Evolutionary conservation across 2,797 vertebrate species (phyloP), one percentile per base, ranked within the genome.

Genomic region (Clarias fuscus): DNA sequence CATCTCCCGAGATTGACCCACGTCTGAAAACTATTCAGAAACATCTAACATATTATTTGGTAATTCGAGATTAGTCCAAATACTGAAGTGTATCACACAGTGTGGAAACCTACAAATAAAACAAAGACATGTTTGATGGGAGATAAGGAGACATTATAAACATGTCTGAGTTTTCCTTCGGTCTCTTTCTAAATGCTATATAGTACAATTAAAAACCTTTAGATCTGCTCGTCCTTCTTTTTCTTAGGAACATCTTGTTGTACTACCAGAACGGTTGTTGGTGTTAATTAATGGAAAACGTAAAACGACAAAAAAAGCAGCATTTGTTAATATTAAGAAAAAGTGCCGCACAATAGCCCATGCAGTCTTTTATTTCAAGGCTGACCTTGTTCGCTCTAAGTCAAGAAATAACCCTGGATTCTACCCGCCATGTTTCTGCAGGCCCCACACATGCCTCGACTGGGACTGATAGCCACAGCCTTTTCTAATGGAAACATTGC

Each of bases 391-490:
- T 40, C 8, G 14, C 4, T 37, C 18, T 30, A 27, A 62, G 14
- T 15, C 24, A 40, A 62, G 24, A 64, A 53, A 53, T n/a, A n/a
- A n/a, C 27, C 43, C 62, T 13, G 14, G 8, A 17, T 53, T 27
- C 13, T 27, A 3, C 40, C 14, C 72, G 24, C 8, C 15, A 1
- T 84, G 64, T 80, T 70, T 18, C 65, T 62, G 11, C 67, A 98
- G 97, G 92, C 92, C 77, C 96, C 96, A 0, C 94, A 96, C 84
- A 92, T 99, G 95, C 95, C 97, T 82, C 95, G 98, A 0, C 91
- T 99, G 90, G 98, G 98, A 61, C 94, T 99, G 43, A 92, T 99
- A 91, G 98, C 98, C 0, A 94, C 93, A 0, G 97, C 97, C 68
- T 95, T 96, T 85, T 98, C 98, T 0, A 95, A 93, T 0, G 93